Evolutionary conservation across 2,113 vertebrate species (phyloP).

Genomic region (Trogon melanurus): DNA sequence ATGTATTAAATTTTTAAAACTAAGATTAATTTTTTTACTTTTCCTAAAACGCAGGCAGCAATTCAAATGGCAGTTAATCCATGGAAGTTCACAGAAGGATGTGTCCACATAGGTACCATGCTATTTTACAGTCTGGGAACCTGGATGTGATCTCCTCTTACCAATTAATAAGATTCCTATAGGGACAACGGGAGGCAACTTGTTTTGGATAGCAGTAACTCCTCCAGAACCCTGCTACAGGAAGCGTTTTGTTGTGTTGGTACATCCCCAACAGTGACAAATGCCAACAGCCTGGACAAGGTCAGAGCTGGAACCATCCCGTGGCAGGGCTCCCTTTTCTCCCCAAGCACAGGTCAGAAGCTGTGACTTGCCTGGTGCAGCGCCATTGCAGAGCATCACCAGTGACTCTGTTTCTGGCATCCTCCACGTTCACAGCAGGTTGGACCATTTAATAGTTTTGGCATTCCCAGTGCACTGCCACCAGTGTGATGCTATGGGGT

Average conservation of each 20-base stretch:
- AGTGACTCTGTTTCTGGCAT: neutral
- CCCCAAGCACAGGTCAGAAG: neutral
- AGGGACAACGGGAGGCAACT: neutral
- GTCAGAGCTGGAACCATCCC: neutral
- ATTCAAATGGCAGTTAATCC: neutral
- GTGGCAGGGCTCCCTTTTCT: neutral
- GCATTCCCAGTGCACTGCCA: neutral
- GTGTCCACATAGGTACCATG: neutral
- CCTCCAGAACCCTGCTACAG: neutral
- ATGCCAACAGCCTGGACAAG: neutral
- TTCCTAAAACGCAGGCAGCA: neutral
- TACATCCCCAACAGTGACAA: neutral
- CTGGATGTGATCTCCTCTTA: neutral
- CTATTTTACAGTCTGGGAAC: neutral
- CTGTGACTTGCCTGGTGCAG: neutral
- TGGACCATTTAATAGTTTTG: neutral
- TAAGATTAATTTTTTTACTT: neutral
- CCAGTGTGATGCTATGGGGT: fast-evolving
- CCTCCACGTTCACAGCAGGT: neutral
- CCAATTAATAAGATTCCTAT: neutral
- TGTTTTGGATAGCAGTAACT: neutral
- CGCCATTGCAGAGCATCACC: neutral
- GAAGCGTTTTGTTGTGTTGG: neutral
- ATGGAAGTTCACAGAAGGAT: neutral
- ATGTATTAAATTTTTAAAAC: neutral